Conservation (phyloP, 1,140 invertebrate genomes). For the Cotesia chilonis region DNA sequence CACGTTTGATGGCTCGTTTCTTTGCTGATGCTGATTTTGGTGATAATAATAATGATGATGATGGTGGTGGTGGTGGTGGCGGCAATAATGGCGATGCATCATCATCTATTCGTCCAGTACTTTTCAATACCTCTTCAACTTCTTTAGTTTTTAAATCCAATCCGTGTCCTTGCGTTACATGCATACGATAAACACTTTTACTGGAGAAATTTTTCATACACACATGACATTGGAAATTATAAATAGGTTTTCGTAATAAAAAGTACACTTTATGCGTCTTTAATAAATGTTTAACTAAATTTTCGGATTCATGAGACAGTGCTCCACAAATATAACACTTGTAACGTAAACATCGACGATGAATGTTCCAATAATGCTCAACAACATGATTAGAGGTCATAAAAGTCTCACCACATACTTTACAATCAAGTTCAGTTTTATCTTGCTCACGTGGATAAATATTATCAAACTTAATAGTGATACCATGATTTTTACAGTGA, state of each 20-base stretch:
- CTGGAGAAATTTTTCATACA: background rate
- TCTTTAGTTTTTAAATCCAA: too few relatives aligned
- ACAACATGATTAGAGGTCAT: background rate
- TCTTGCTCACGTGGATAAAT: background rate
- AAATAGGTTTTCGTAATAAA: background rate
- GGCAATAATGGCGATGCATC: too few relatives aligned
- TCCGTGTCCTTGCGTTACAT: too few relatives aligned
- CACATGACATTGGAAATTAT: conserved; percentile 4
- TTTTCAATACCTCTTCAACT: conserved; percentile 6
- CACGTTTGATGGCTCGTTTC: too few relatives aligned
- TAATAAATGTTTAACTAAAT: conserved; percentile 7
- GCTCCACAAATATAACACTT: conserved; percentile 4
- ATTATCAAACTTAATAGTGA: background rate
- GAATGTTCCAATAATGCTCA: background rate
- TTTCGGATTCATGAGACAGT: background rate
- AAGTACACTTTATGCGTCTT: background rate
- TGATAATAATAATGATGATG: too few relatives aligned
- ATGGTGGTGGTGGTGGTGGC: too few relatives aligned
- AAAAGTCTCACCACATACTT: background rate
- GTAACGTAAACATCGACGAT: background rate
- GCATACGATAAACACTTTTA: too few relatives aligned
- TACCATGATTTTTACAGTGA: conserved; percentile 4
- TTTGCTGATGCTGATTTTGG: too few relatives aligned
- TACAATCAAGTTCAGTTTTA: conserved; percentile 2
- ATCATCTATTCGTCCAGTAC: too few relatives aligned